Base-by-base conservation (phyloP, 2,797 vertebrate species). In the Sebastes cheni region DNA sequence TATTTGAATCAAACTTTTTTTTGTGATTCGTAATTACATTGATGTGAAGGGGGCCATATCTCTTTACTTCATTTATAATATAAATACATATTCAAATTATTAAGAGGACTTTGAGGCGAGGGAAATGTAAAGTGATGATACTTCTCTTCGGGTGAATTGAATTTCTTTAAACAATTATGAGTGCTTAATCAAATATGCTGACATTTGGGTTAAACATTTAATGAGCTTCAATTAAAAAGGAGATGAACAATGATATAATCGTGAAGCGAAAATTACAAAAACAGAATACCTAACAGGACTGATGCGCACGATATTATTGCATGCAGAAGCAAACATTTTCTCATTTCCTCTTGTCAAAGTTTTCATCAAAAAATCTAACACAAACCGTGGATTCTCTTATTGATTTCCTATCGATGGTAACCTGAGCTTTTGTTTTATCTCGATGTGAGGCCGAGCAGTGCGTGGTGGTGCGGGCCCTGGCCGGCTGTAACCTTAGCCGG, bases 1-100 rank as follows among this genome's bases (percentile, higher is more conserved):
- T 95, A 95, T 94, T 95, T 95, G 93, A 96, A 94, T 94, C 91
- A 92, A 94, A 95, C 86, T 91, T 94, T 92, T 50, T 50, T 91
- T 94, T 85, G 88, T 86, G 87, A 91, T 93, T 93, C 84, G 83
- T 95, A 96, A 96, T 94, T 95, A 95, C 91, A 93, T 76, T 93
- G 92, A 93, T 93, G 93, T 91, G 86, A 92, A 89, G 87, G 91
- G 83, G 86, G 85, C 80, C 81, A 84, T 83, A 86, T 92, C 87
- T 91, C 88, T 88, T 89, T 89, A 82, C 82, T 86, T 85, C 84
- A 88, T 88, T 91, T 91, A 90, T 89, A 87, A 89, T 82, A 92
- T 90, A 93, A 92, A 92, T 93, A 90, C 86, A 93, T 85, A 90
- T 88, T 91, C 55, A 89, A 85, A 89, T 89, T 86, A 86, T 92